Conservation (phyloP, 2,797 vertebrate species). For the Knipowitschia caucasica region DNA sequence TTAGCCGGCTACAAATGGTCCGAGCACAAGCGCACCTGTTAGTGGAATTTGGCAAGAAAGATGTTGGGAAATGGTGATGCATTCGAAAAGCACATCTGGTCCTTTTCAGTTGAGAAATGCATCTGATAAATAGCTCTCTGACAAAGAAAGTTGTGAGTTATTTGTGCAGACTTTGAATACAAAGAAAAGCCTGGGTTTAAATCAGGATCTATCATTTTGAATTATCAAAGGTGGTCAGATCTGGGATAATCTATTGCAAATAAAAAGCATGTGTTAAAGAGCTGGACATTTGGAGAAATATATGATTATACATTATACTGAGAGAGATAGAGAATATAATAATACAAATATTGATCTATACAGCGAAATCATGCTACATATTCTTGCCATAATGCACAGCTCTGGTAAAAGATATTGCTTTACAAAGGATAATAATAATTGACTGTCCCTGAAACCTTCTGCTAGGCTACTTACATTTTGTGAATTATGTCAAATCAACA, state of each 20-base stretch:
- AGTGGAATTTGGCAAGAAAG: conserved; percentile 33
- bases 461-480: too few species aligned
- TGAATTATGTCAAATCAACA: too few species aligned
- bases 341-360: too few species aligned
- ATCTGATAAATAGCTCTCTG: conserved; percentile 16
- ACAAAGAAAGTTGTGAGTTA: conserved; percentile 25
- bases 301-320: too few species aligned
- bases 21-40: conserved; percentile 40
- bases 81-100: conserved; percentile 49
- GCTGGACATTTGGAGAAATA: background rate
- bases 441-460: too few species aligned
- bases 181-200: background rate
- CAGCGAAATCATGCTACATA: too few species aligned
- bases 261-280: background rate
- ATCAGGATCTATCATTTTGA: background rate
- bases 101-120: conserved; percentile 27
- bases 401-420: too few species aligned
- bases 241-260: background rate
- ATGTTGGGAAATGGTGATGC: conserved; percentile 38
- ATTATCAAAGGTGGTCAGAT: background rate
- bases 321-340: too few species aligned
- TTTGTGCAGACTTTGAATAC: conserved; percentile 24
- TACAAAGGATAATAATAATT: too few species aligned
- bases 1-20: conserved; percentile 24
- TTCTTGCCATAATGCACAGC: too few species aligned